phyloP scores from a whole-genome alignment of 2,888 invertebrate genomes.

The Volucella zonaria region DNA sequence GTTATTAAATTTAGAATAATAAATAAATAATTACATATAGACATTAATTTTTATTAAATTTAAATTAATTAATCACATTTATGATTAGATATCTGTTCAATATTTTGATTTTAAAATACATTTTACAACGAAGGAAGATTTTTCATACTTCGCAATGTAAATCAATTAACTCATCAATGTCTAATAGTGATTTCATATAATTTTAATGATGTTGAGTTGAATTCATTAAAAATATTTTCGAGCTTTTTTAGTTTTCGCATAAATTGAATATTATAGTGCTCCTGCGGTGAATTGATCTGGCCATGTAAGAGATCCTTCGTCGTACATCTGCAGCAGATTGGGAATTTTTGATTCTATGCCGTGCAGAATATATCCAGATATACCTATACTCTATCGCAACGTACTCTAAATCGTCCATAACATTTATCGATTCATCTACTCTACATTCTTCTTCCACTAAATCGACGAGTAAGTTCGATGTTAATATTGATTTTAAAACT shows the following conservation, averaged over 20 bases:
- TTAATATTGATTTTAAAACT: conserved; percentile 4
- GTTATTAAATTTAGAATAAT: no score
- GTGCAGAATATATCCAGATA: conserved; percentile 74
- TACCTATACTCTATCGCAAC: conserved; percentile 74
- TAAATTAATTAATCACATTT: no score
- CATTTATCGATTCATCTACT: not conserved
- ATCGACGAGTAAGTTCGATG: not conserved
- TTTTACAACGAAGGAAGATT: not conserved
- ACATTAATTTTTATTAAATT: no score
- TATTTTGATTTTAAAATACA: no score
- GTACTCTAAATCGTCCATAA: conserved; percentile 60
- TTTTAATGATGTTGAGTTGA: not conserved
- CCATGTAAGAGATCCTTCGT: conserved; percentile 8
- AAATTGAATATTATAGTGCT: not conserved
- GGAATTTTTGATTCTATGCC: conserved; percentile 32
- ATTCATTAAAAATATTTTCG: conserved; percentile 10
- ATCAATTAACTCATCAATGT: not conserved
- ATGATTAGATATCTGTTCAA: no score
- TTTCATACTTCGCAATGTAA: not conserved
- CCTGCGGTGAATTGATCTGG: conserved; percentile 24
- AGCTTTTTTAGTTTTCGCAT: not conserved
- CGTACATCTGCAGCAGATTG: conserved; percentile 9
- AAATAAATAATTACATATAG: no score
- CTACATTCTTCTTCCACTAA: not conserved
- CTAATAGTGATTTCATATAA: conserved; percentile 10